Conservation (phyloP, 2,888 invertebrate genomes). For the Plusia festucae region DNA sequence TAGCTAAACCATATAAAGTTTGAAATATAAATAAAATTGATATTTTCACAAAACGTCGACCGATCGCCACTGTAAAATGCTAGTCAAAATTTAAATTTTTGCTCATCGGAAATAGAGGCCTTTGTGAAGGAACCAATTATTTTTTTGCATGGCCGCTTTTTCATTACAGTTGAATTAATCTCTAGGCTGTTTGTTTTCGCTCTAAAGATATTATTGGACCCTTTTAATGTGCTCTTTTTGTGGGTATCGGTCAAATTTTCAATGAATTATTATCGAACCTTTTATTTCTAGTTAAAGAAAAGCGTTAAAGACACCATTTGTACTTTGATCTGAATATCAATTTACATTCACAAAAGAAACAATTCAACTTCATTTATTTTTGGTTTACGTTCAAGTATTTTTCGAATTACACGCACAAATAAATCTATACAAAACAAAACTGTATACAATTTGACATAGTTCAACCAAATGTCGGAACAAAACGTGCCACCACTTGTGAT, state of each 20-base stretch:
- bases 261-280: constrained; percentile 33
- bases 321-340: neutral
- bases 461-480: constrained; percentile 37
- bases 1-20: neutral
- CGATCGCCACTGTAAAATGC: constrained; percentile 40
- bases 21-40: constrained; percentile 26
- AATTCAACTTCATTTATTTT: neutral
- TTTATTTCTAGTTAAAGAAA: neutral
- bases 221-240: constrained; percentile 50
- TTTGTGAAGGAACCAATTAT: constrained; percentile 83
- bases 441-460: constrained; percentile 46
- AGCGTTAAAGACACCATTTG: neutral
- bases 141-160: constrained; percentile 83
- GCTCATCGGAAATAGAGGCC: constrained; percentile 76
- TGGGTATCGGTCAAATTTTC: constrained; percentile 44
- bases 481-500: constrained; percentile 68
- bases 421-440: constrained; percentile 35
- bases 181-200: constrained; percentile 74
- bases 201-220: constrained; percentile 66
- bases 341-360: neutral
- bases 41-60: constrained; percentile 34
- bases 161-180: constrained; percentile 80
- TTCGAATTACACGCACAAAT: constrained; percentile 20
- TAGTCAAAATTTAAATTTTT: constrained; percentile 68
- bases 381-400: neutral